phyloP scores from a whole-genome alignment of 37 sponge, comb jelly and placozoan genomes.

The Agelas oroides region DNA sequence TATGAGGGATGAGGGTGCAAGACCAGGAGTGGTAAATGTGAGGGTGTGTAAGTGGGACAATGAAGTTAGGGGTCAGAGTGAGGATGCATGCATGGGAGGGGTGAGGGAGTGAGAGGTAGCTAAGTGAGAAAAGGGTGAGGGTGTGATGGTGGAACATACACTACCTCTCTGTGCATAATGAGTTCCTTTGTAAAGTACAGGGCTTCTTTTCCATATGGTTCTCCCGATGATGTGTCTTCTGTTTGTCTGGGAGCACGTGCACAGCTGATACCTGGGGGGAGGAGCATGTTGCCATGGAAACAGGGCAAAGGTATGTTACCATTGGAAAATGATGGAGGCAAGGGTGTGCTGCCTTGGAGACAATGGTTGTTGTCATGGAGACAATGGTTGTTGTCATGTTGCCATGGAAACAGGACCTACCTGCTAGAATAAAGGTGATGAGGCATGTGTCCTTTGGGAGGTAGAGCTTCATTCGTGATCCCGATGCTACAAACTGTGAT shows the following conservation, averaged over 20 bases:
- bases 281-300: not conserved
- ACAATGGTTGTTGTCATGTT: too few species aligned
- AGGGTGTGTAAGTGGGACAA: too few species aligned
- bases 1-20: not conserved
- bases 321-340: too few species aligned
- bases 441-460: conserved; percentile 96
- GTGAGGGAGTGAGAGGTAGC: too few species aligned
- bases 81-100: too few species aligned
- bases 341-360: too few species aligned
- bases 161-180: conserved; percentile 94
- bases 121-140: too few species aligned
- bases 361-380: too few species aligned
- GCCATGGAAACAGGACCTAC: conserved; percentile 30
- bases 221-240: conserved; percentile 60
- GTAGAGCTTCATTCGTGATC: conserved; percentile 86
- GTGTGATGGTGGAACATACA: too few species aligned
- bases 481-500: conserved; percentile 94
- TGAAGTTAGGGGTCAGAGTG: too few species aligned
- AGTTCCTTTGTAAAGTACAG: conserved; percentile 86
- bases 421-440: conserved; percentile 92
- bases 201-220: conserved; percentile 94
- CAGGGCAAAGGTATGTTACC: not conserved
- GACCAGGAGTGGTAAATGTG: too few species aligned
- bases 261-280: conserved; percentile 69
- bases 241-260: conserved; percentile 72